phyloP scores from a whole-genome alignment of 1,140 invertebrate species.

The Schlechtendalia chinensis region DNA sequence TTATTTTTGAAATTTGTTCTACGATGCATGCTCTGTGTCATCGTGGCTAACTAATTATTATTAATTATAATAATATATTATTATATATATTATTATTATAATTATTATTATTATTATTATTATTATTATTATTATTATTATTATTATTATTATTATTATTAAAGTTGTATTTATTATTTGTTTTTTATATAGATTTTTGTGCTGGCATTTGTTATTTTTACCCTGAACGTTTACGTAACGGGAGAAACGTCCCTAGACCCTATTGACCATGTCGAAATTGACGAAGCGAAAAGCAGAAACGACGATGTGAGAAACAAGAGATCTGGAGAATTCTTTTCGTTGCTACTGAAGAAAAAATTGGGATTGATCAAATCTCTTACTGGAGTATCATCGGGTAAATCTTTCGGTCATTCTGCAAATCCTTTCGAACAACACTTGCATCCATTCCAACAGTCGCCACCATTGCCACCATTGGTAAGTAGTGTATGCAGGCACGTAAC shows the following conservation, averaged over 20 bases:
- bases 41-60: background rate
- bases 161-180: background rate
- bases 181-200: slow-evolving; percentile 18
- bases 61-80: no score
- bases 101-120: background rate
- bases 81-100: background rate
- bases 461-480: slow-evolving; percentile 1
- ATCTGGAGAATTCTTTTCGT: slow-evolving; percentile 13
- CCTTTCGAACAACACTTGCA: background rate
- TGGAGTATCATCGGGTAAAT: slow-evolving; percentile 21
- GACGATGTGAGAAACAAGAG: background rate
- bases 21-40: background rate
- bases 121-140: background rate
- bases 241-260: background rate
- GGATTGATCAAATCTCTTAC: background rate
- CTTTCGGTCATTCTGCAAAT: background rate
- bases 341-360: slow-evolving; percentile 26
- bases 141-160: background rate
- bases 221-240: background rate
- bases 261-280: background rate
- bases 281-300: background rate
- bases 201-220: background rate
- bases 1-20: slow-evolving; percentile 20
- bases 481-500: background rate
- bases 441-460: no score